Base-by-base conservation (phyloP, 2,797 vertebrate species). In the Craterocephalus amniculus region DNA sequence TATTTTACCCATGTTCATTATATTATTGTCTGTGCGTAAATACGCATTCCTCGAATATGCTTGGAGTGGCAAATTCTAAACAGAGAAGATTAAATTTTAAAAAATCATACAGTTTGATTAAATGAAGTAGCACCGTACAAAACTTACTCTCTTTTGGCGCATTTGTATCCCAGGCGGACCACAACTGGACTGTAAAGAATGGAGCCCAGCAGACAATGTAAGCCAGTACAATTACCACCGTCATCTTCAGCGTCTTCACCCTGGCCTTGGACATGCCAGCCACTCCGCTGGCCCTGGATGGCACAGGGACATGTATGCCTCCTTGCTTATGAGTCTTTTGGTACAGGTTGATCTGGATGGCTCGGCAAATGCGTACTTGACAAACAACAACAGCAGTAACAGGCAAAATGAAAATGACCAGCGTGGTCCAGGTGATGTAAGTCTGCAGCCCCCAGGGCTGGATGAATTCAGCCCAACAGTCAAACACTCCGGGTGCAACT, bases 171-270 rank as follows among this genome's bases (percentile, higher is more conserved):
- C 93, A 94, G 31, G 87, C 93, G 26, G 92, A 93, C 93, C 91
- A 94, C 7, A 93, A 89, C 79, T 93, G 93, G 32, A 93, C 91
- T 1, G 87, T 93, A 78, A 93, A 93, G 80, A 93, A 92, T 0
- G 90, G 90, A 49, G 90, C 79, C 92, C 93, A 92, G 74, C 92
- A 94, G 67, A 88, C 35, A 3, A 93, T 86, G n/a, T 93, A 93
- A 48, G 75, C 86, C 59, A 92, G 6, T 27, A 92, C 91, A 20
- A 93, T 93, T 0, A 91, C 88, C 84, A 92, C 84, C 0, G 92
- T 92, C 91, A 93, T 93, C 80, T 89, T 93, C 80, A 91, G 79
- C 0, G 92, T 93, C 76, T 92, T 93, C 45, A 89, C 86, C 58
- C 92, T 80, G 59, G 92, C 92, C 32, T 88, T 91, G 34, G 92